phyloP scores from a whole-genome alignment of 2,888 invertebrate genomes.

The Epistrophe eligans region DNA sequence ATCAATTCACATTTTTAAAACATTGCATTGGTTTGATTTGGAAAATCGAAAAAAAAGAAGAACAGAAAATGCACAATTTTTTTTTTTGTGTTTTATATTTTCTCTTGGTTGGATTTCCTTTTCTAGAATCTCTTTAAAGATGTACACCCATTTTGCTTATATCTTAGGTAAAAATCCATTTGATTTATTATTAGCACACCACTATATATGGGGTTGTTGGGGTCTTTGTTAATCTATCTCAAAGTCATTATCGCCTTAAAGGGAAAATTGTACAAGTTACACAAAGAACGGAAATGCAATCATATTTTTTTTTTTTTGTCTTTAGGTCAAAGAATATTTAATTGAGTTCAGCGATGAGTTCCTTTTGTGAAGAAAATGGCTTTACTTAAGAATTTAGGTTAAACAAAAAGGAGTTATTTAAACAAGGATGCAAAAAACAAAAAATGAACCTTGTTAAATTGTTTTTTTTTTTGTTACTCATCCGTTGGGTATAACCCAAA shows the following conservation, averaged over 20 bases:
- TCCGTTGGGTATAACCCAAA: slow-evolving; percentile 3
- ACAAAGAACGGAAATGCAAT: slow-evolving; percentile 40
- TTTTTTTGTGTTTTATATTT: background rate
- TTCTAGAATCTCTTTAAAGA: slow-evolving; percentile 7
- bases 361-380: background rate
- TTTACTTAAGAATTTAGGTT: slow-evolving; percentile 30
- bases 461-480: background rate
- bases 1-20: background rate
- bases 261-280: slow-evolving; percentile 36
- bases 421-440: slow-evolving; percentile 6
- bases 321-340: slow-evolving; percentile 1
- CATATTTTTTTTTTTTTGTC: background rate
- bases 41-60: background rate
- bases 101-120: background rate
- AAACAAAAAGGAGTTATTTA: background rate
- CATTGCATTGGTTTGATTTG: background rate
- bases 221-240: slow-evolving; percentile 45
- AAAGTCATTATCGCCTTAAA: slow-evolving; percentile 62
- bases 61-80: background rate
- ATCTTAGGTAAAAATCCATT: slow-evolving; percentile 43
- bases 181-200: slow-evolving; percentile 63
- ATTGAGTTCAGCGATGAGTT: slow-evolving; percentile 14
- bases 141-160: slow-evolving; percentile 24
- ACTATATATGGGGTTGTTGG: background rate
- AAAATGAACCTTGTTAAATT: background rate